These are phyloP conservation scores for Dolichotis patagonum DNA, from an alignment of 2,113 vertebrate genomes.

Conservation along the genomic window DNA sequence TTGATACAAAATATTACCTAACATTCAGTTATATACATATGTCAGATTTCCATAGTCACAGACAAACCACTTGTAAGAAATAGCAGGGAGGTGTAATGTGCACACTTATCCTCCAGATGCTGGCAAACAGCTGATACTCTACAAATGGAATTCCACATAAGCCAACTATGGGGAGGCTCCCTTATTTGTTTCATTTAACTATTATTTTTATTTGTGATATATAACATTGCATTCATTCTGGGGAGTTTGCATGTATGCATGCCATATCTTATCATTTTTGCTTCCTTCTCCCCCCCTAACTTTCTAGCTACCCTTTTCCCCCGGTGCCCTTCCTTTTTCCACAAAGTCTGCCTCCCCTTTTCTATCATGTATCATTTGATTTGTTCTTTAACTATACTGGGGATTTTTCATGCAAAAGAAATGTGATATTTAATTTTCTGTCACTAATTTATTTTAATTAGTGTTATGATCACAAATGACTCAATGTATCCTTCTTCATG, in stretches of 20 bases:
- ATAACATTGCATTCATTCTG: neutral
- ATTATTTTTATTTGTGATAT: neutral
- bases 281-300: neutral
- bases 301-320: neutral
- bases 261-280: neutral
- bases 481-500: neutral
- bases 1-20: neutral
- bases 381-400: neutral
- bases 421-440: neutral
- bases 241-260: neutral
- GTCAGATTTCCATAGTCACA: neutral
- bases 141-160: neutral
- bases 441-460: neutral
- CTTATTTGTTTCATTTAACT: neutral
- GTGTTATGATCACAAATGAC: neutral
- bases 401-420: neutral
- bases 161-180: neutral
- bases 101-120: neutral
- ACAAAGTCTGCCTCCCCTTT: neutral
- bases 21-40: neutral
- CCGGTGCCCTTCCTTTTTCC: neutral
- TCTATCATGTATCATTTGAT: neutral
- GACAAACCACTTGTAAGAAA: neutral
- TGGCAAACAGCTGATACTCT: neutral
- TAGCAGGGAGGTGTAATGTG: neutral